Evolutionary conservation across 2,797 vertebrate genomes (phyloP).

Genomic region (Heterohyrax brucei): DNA sequence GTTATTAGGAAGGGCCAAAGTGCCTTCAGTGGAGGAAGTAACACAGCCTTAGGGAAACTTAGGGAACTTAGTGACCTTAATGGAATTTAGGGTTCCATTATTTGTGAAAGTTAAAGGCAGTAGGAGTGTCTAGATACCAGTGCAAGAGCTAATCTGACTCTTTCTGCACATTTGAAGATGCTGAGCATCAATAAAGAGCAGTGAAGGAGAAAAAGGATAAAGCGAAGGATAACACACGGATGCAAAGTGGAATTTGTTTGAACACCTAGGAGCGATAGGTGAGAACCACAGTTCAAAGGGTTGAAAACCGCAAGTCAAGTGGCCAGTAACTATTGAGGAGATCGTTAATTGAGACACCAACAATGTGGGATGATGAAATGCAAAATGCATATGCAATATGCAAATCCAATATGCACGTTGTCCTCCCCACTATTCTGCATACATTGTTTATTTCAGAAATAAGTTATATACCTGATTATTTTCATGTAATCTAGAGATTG

Average conservation of each 20-base stretch:
- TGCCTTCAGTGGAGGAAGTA: neutral
- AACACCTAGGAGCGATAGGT: no score
- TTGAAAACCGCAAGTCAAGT: no score
- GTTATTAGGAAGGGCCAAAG: neutral
- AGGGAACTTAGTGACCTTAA: neutral
- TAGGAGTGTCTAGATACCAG: neutral
- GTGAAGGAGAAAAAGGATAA: neutral
- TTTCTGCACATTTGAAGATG: neutral
- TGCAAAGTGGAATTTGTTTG: neutral
- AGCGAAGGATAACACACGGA: neutral
- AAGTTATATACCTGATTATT: neutral
- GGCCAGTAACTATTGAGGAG: neutral
- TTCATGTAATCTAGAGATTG: neutral
- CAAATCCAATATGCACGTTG: neutral
- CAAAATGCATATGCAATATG: neutral
- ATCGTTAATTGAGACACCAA: neutral
- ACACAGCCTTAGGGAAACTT: neutral
- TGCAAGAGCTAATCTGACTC: neutral
- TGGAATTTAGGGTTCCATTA: neutral
- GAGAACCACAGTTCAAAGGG: no score
- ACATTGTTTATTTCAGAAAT: constrained; percentile 45
- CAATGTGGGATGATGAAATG: neutral
- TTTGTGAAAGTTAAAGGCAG: neutral
- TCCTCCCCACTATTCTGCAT: neutral
- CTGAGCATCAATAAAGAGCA: neutral